Percentiles rank a stretch among this genome's conserved stretches.
phyloP scores from a whole-genome alignment of 2,797 vertebrate species.

The Molossus alvarezi region DNA sequence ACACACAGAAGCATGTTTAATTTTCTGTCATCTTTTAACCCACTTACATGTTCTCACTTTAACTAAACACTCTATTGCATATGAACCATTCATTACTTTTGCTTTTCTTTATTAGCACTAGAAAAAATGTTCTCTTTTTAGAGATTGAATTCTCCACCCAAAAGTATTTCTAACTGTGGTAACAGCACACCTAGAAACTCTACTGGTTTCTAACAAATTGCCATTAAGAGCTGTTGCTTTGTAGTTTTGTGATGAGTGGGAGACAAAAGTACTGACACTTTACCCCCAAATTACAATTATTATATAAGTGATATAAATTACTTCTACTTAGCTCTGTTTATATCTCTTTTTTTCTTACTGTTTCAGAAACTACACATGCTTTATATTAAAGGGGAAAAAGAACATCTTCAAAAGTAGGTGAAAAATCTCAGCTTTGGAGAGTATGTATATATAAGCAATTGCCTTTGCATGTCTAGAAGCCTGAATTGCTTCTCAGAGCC shows the following conservation, averaged over 20 bases:
- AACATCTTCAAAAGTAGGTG: background rate
- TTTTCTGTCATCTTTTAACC: constrained; percentile 10
- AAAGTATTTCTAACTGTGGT: background rate
- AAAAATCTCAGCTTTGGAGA: background rate
- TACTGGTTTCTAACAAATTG: background rate
- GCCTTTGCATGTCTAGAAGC: background rate
- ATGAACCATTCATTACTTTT: constrained; percentile 14
- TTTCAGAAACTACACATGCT: background rate
- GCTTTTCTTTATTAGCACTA: constrained; percentile 28
- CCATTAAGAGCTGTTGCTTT: constrained; percentile 27
- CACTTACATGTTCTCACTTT: background rate
- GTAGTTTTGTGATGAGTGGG: background rate
- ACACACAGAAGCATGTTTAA: background rate
- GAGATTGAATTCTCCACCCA: background rate
- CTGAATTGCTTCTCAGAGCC: background rate
- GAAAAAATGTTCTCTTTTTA: constrained; percentile 9
- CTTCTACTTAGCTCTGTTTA: background rate
- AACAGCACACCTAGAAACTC: background rate
- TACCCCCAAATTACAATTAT: constrained; percentile 27
- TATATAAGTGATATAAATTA: constrained; percentile 12
- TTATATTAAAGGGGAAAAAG: background rate
- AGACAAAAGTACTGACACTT: constrained; percentile 2
- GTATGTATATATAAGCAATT: background rate
- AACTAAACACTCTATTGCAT: background rate
- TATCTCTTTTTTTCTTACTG: background rate